Evolutionary conservation across 2,113 vertebrate genomes (phyloP), one percentile per base, ranked within the genome.

Genomic region (Arenaria interpres): DNA sequence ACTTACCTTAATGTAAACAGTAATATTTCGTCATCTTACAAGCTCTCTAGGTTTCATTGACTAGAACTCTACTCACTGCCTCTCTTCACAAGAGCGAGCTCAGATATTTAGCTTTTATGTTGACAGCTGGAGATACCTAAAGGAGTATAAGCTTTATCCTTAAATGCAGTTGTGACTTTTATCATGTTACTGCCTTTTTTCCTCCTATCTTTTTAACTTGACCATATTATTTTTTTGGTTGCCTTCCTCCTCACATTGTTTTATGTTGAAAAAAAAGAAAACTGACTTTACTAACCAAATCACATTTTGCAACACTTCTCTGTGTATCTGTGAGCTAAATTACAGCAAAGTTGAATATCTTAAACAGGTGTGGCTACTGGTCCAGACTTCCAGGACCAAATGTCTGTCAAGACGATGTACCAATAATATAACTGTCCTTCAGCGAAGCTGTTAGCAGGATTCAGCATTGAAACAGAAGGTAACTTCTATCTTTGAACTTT

Each of bases 151-250:
- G 8, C 12, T 37, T 4, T 24, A 53, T 50, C 15, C 21, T 77
- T 78, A 59, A 75, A 13, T 46, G 22, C 10, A 56, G 6, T 37
- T 63, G 35, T 72, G 22, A 28, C 28, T 87, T 83, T 41, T 35
- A n/a, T 37, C 41, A 56, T 21, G 14, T 3, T 62, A 46, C 10
- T 62, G 25, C 6, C 19, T 72, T 84, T 80, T 88, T 79, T 21
- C 22, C 8, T 68, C 13, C 12, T 41, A 4, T 32, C 15, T 57
- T 87, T 71, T 62, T 28, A 53, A 25, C 28, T 53, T 67, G 41
- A 67, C 14, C 2, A 2, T n/a, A n/a, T 23, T 54, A 22, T 43
- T 53, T 67, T 63, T 24, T 0, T 0, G 9, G 12, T 72, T 80
- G 9, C 10, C 2, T 59, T 59, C 87, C 12, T 50, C 9, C 8